Evolutionary conservation across 2,888 invertebrate species (phyloP).

Genomic region (Hymenopus coronatus): DNA sequence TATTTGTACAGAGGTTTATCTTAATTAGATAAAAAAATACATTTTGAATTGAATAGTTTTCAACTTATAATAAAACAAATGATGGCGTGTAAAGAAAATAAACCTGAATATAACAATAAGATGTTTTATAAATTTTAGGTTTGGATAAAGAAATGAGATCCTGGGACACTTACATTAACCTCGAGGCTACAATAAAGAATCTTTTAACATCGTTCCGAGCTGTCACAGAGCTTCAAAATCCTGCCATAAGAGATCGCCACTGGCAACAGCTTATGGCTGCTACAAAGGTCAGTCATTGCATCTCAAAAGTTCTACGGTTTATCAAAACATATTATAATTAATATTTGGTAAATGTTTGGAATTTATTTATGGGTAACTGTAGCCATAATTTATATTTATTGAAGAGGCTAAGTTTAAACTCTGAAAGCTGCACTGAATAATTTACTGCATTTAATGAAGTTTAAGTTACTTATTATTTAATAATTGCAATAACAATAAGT

Average conservation of each 20-base stretch:
- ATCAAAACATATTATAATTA: background rate
- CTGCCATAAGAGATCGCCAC: slow-evolving; percentile 88
- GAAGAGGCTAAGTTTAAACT: too few relatives aligned
- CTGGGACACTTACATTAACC: slow-evolving; percentile 76
- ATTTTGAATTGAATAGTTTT: too few relatives aligned
- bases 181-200: slow-evolving; percentile 83
- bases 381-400: background rate
- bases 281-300: slow-evolving; percentile 64
- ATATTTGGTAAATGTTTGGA: background rate
- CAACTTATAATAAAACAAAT: too few relatives aligned
- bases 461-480: too few relatives aligned
- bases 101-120: too few relatives aligned
- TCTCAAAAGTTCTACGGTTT: background rate
- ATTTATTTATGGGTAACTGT: background rate
- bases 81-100: too few relatives aligned
- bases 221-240: slow-evolving; percentile 91
- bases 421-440: too few relatives aligned
- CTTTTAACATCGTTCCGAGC: slow-evolving; percentile 90
- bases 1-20: too few relatives aligned
- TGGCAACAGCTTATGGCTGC: slow-evolving; percentile 93
- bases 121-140: slow-evolving; percentile 39
- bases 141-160: slow-evolving; percentile 62
- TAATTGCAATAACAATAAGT: too few relatives aligned
- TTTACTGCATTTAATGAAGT: too few relatives aligned
- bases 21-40: too few relatives aligned